Evolutionary conservation across 2,113 vertebrate species (phyloP).

Genomic region (Labrus mixtus): DNA sequence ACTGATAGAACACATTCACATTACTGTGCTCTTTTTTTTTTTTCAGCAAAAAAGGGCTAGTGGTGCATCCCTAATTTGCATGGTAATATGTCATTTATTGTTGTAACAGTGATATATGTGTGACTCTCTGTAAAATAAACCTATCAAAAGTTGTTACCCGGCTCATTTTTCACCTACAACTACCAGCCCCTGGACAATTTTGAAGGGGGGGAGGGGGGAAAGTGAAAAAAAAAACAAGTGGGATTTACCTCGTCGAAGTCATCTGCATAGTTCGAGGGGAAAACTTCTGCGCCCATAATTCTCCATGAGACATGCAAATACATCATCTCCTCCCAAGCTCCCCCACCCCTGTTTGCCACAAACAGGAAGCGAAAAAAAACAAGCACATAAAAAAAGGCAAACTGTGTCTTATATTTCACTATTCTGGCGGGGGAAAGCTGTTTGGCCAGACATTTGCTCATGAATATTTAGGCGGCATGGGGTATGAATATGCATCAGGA

Average conservation of each 20-base stretch:
- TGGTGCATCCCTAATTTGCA: slow-evolving; percentile 66
- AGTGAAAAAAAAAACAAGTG: slow-evolving; percentile 14
- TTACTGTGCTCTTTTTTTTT: slow-evolving; percentile 50
- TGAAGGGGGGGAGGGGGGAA: no score
- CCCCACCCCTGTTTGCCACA: slow-evolving; percentile 63
- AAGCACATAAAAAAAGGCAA: slow-evolving; percentile 80
- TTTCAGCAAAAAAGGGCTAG: slow-evolving; percentile 22
- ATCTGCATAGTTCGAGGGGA: slow-evolving; percentile 37
- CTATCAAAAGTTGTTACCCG: slow-evolving; percentile 69
- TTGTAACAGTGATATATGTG: slow-evolving; percentile 67
- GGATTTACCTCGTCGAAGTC: slow-evolving; percentile 44
- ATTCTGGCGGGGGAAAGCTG: slow-evolving; percentile 65
- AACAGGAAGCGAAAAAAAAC: slow-evolving; percentile 74
- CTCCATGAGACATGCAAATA: slow-evolving; percentile 67
- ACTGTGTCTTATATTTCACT: slow-evolving; percentile 80
- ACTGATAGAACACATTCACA: slow-evolving; percentile 36
- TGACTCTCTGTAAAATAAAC: slow-evolving; percentile 72
- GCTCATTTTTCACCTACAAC: slow-evolving; percentile 76
- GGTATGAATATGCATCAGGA: slow-evolving; percentile 84
- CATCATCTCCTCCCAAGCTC: slow-evolving; percentile 58
- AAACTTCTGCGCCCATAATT: slow-evolving; percentile 63
- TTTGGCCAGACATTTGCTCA: slow-evolving; percentile 82
- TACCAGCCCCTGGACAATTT: slow-evolving; percentile 52
- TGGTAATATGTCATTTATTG: slow-evolving; percentile 74
- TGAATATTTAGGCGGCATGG: slow-evolving; percentile 77